phyloP scores from a whole-genome alignment of 2,888 invertebrate species.

The Dryococelus australis region DNA sequence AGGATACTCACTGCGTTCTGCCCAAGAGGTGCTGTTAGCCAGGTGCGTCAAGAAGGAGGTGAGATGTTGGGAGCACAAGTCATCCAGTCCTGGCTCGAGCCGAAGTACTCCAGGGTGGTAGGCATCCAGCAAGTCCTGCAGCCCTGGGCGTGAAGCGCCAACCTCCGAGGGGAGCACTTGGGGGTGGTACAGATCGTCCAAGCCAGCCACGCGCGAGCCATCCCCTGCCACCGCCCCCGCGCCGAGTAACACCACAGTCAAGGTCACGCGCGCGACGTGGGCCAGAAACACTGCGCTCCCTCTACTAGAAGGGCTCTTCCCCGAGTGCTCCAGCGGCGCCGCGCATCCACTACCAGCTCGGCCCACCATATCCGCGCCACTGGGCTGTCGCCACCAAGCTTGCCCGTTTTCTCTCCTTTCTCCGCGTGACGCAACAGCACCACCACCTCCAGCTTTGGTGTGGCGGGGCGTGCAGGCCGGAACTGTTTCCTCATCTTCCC shows the following conservation, averaged over 20 bases:
- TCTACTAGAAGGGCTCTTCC: not conserved
- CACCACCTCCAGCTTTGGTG: too few species aligned
- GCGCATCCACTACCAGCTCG: not conserved
- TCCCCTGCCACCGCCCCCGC: not conserved
- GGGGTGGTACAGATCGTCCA: not conserved
- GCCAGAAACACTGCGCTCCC: not conserved
- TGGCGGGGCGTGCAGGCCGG: too few species aligned
- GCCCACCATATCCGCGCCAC: not conserved
- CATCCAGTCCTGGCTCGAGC: not conserved
- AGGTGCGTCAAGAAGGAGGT: not conserved
- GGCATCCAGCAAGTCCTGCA: not conserved
- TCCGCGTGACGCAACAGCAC: not conserved
- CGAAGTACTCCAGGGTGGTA: not conserved
- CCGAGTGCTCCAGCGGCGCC: not conserved
- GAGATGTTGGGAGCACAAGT: not conserved
- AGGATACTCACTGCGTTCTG: not conserved
- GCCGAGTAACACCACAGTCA: not conserved
- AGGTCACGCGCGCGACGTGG: not conserved
- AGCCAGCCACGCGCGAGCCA: not conserved
- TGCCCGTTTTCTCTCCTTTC: not conserved
- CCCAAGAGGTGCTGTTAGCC: not conserved
- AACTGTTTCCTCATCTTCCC: too few species aligned
- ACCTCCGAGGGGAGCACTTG: not conserved
- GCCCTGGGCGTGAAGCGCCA: not conserved
- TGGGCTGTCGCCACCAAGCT: not conserved